A percentile compares a stretch with the other conserved stretches of the same genome.
phyloP scores from a whole-genome alignment of 2,797 vertebrate species.

The Otolemur crassicaudatus region DNA sequence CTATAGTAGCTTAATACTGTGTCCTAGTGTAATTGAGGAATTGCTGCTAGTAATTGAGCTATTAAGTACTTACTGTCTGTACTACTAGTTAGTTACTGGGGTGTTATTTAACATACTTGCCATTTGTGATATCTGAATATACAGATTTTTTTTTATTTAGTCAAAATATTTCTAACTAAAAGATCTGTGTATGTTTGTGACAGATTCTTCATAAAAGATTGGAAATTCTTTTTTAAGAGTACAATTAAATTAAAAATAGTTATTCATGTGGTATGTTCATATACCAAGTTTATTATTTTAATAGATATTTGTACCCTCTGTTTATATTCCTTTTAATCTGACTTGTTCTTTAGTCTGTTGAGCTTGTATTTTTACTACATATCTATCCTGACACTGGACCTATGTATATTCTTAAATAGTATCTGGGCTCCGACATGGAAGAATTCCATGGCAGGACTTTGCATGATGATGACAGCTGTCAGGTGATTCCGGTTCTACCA shows the following conservation, averaged over 20 bases:
- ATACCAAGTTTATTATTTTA: background rate
- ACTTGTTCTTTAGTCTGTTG: background rate
- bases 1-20: background rate
- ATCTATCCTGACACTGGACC: background rate
- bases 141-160: background rate
- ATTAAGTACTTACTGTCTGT: background rate
- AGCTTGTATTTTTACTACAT: background rate
- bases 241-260: background rate
- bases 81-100: background rate
- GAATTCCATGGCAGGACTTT: constrained; percentile 98
- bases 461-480: constrained; percentile 97
- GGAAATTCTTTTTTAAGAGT: background rate
- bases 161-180: background rate
- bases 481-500: constrained; percentile 95
- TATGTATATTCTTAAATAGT: constrained; percentile 86
- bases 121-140: background rate
- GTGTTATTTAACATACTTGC: background rate
- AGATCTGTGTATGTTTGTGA: background rate
- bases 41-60: background rate
- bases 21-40: background rate
- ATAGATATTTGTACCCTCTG: background rate
- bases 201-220: background rate
- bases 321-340: background rate
- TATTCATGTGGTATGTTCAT: background rate
- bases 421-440: constrained; percentile 98